phyloP scores from a whole-genome alignment of 2,113 vertebrate species.

The Melanerpes formicivorus region DNA sequence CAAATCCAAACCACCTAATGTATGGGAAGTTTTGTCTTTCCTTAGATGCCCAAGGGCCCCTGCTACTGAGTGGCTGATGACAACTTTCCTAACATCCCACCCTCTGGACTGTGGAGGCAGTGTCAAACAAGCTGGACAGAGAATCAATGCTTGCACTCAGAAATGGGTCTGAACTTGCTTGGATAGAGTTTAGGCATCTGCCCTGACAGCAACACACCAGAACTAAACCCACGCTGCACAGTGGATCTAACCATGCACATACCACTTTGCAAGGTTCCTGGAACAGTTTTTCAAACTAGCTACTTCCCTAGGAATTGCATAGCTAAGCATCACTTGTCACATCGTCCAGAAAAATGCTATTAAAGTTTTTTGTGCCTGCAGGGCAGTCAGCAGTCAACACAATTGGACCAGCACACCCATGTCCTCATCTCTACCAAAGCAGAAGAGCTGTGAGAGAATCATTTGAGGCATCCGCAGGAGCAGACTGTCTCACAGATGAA shows the following conservation, averaged over 20 bases:
- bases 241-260: accelerated
- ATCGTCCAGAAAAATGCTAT: accelerated
- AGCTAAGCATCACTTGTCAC: background rate
- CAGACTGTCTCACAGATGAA: background rate
- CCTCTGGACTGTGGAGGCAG: accelerated
- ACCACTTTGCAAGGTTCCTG: accelerated
- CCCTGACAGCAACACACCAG: accelerated
- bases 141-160: accelerated
- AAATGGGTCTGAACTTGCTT: background rate
- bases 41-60: accelerated
- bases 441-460: background rate
- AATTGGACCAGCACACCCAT: accelerated
- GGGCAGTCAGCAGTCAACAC: background rate
- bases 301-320: accelerated
- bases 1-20: accelerated
- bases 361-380: background rate
- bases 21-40: background rate
- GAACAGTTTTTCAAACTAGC: background rate
- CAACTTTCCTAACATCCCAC: accelerated
- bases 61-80: background rate
- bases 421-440: background rate
- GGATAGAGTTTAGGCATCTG: accelerated
- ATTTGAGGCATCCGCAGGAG: background rate
- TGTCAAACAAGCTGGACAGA: background rate
- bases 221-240: accelerated